Evolutionary conservation across 2,888 invertebrate genomes (phyloP).

Genomic region (Latrodectus hesperus): DNA sequence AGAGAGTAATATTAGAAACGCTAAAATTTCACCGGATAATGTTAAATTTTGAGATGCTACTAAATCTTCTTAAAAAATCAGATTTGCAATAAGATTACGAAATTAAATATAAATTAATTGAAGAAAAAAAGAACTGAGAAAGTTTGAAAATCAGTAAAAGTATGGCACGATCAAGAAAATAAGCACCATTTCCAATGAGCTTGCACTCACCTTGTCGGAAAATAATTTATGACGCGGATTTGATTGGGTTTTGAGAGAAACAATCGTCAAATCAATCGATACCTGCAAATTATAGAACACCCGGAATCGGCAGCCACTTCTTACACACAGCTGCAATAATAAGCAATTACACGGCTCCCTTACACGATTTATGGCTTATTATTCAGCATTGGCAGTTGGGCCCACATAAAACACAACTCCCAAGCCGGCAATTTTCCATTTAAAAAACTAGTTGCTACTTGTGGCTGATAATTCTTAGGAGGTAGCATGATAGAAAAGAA

Average conservation of each 20-base stretch:
- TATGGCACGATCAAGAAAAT: background rate
- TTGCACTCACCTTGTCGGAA: constrained; percentile 43
- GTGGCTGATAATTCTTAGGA: constrained; percentile 2
- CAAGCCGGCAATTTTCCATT: constrained; percentile 53
- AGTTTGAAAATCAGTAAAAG: no score
- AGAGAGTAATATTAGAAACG: no score
- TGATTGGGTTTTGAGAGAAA: constrained; percentile 65
- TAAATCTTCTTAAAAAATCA: no score
- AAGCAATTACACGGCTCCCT: constrained; percentile 43
- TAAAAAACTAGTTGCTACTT: constrained; percentile 30
- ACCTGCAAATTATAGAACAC: constrained; percentile 64
- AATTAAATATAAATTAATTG: no score
- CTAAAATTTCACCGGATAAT: no score
- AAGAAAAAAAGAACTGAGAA: no score
- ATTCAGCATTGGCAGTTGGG: constrained; percentile 40
- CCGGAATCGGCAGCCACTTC: constrained; percentile 46
- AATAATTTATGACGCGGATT: constrained; percentile 59
- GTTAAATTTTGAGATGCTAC: no score
- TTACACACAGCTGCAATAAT: constrained; percentile 25
- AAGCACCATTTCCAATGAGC: background rate
- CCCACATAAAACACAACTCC: background rate
- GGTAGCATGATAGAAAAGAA: constrained; percentile 15
- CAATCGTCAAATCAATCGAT: constrained; percentile 63
- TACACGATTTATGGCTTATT: constrained; percentile 65
- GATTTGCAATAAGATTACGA: no score